A percentile compares a stretch with the other conserved stretches of the same genome.
phyloP scores from a whole-genome alignment of 2,888 invertebrate genomes.

The Scrobipalpa atriplicella region DNA sequence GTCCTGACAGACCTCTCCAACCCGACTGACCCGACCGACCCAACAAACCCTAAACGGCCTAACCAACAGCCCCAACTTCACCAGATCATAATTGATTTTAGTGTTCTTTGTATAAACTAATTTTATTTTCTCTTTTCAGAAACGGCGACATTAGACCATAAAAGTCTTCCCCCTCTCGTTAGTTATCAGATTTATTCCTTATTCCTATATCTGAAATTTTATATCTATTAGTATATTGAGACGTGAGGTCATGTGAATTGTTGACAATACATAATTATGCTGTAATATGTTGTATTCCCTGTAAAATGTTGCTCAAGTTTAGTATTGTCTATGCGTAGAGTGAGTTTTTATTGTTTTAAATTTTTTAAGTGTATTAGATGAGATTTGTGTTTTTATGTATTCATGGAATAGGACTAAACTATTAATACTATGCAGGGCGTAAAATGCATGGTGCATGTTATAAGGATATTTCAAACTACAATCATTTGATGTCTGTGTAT shows the following conservation, averaged over 20 bases:
- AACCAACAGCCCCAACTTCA: too few relatives aligned
- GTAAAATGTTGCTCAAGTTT: constrained; percentile 76
- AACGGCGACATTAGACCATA: constrained; percentile 75
- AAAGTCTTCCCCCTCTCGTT: constrained; percentile 78
- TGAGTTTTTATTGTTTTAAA: constrained; percentile 44
- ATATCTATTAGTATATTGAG: constrained; percentile 72
- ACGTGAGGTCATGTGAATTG: constrained; percentile 70
- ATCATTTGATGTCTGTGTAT: too few relatives aligned
- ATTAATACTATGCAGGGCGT: background rate
- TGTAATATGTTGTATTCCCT: constrained; percentile 70
- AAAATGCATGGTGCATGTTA: too few relatives aligned
- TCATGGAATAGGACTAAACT: constrained; percentile 7
- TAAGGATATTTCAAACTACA: too few relatives aligned
- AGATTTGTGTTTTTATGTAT: constrained; percentile 38
- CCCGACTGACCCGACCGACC: too few relatives aligned
- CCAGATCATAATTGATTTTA: too few relatives aligned
- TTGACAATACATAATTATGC: constrained; percentile 76
- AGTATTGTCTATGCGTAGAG: constrained; percentile 53
- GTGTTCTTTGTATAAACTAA: background rate
- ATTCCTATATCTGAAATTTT: constrained; percentile 77
- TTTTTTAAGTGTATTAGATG: constrained; percentile 41
- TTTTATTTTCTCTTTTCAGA: constrained; percentile 56
- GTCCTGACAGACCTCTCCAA: too few relatives aligned
- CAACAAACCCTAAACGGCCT: too few relatives aligned
- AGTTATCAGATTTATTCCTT: constrained; percentile 76